phyloP scores from a whole-genome alignment of 2,113 vertebrate species.

The Bettongia penicillata region DNA sequence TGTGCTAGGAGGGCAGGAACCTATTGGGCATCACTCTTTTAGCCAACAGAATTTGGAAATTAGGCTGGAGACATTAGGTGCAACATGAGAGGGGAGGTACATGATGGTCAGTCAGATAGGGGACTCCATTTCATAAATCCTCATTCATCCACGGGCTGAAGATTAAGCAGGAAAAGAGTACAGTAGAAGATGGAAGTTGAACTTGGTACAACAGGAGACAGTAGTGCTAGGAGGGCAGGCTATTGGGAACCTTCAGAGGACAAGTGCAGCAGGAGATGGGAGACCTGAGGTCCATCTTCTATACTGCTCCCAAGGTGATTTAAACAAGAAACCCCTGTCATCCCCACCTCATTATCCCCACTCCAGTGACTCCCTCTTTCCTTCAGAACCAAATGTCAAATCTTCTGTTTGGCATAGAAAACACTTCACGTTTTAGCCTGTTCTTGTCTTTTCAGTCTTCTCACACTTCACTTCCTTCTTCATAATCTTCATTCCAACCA shows the following conservation, averaged over 20 bases:
- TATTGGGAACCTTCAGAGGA: background rate
- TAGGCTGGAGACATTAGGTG: background rate
- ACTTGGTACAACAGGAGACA: too few relatives aligned
- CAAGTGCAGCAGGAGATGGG: background rate
- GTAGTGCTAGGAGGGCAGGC: too few relatives aligned
- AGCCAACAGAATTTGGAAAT: background rate
- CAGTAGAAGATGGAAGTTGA: background rate
- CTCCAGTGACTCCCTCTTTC: background rate
- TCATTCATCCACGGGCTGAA: background rate
- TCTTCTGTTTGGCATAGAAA: background rate
- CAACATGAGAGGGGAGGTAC: too few relatives aligned
- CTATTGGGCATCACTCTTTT: background rate
- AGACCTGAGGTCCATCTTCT: background rate
- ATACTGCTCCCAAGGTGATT: background rate
- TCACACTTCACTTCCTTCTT: background rate
- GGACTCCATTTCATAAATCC: background rate
- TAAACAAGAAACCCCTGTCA: background rate
- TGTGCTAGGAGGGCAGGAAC: too few relatives aligned
- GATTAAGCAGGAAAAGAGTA: background rate
- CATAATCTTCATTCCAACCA: background rate
- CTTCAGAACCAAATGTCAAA: background rate
- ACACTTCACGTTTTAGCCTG: background rate
- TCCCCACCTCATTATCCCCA: background rate
- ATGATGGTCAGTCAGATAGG: background rate
- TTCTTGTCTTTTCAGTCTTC: background rate